Evolutionary conservation across 2,113 vertebrate genomes (phyloP), one percentile per base, ranked within the genome.

Genomic region (Progne subis): DNA sequence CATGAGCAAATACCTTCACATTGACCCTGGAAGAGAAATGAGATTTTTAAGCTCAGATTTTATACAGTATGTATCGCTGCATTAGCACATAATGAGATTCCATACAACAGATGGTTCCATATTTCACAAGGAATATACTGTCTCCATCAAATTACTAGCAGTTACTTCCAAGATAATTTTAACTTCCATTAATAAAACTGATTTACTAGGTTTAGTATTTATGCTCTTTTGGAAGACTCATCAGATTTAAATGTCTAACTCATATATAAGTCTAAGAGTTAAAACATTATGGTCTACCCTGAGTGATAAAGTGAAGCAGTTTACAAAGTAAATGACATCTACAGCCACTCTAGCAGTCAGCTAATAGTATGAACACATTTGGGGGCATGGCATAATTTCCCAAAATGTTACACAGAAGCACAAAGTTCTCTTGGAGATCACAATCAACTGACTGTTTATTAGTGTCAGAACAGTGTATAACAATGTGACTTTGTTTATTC

Each of bases 301-400:
- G 47, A 34, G 76, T 97, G 92, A 96, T 94, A 95, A 95, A 97
- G 52, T 85, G 75, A 89, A 96, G 76, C 46, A 79, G 78, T 96
- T 96, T 89, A 89, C 34, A 69, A 96, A 82, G 52, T 92, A 97
- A 97, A 96, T 95, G 95, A 84, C 95, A 96, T 70, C 92, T 88
- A 65, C 55, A 94, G 82, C 56, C 88, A 93, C 53, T 96, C 88
- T 94, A 95, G 90, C 71, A 97, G 89, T 94, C 88, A 97, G 52
- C 50, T 88, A 91, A 97, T 85, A 93, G 64, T 86, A 85, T 56
- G 72, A 95, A 93, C 64, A 77, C 64, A 84, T 97, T 93, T 19
- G 9, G 34, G 77, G 85, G 59, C 83, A 95, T n/a, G 82, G 59
- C 94, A 95, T 94, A 12, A 41, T 92, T 96, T 83, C 90, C 92